Base-by-base conservation (phyloP, 1,140 invertebrate species). In the Drosophila aff. region DNA sequence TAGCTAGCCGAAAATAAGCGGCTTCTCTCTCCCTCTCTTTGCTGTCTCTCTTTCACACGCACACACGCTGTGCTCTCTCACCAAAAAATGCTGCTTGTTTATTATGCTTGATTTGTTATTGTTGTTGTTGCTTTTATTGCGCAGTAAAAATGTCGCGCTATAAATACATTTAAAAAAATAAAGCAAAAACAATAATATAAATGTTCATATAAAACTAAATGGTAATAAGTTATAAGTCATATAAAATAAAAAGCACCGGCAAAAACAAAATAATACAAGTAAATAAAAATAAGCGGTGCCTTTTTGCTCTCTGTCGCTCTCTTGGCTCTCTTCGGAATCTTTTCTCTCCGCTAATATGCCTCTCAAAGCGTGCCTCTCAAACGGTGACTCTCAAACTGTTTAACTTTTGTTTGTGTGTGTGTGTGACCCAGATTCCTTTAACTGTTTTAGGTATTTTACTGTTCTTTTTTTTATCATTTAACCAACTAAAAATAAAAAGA, bases 31-130 rank as follows among this genome's bases (percentile, higher is more conserved):
- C n/a, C 31, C 36, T 49, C 47, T 28, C 40, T 47, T 23, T 46
- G 28, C 46, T 47, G 64, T 46, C 61, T 47, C 36, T 33, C 21
- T 53, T 36, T 53, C 41, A 36, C 58, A 76, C 76, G 55, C 79
- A 75, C 59, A 80, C 50, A 31, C 9, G 10, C 15, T 11, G 26
- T 28, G 47, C 53, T 79, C 63, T 79, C 63, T 68, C 49, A 77
- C 40, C 68, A 71, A 77, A 71, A 77, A 55, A 81, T 83, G 77
- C 72, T 84, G 71, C 47, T 84, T 75, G 78, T 83, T 87, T 84
- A 89, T 90, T 86, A 85, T 87, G 84, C 73, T 87, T 78, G 79
- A 83, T 79, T 69, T 81, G 81, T 80, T 78, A 36, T 68, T 72
- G 33, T 60, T 76, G 71, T 49, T 89, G 69, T 87, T 86, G 76